Evolutionary conservation across 2,888 invertebrate species (phyloP), one percentile per base, ranked within the genome.

Genomic region (Drosophila tripunctata): DNA sequence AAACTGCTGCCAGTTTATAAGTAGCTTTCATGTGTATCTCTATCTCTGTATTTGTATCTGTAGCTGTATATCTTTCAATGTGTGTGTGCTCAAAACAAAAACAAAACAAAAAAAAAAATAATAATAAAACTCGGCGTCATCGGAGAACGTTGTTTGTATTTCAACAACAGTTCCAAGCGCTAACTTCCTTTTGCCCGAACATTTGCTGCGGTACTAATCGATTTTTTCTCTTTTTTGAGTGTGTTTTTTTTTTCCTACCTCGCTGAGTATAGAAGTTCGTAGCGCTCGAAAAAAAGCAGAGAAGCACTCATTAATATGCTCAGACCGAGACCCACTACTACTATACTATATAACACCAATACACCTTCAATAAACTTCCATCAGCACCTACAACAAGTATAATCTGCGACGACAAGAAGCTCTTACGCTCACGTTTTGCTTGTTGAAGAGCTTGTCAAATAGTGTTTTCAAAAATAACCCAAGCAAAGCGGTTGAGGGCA

Each of bases 161-260:
- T 86, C 55, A 61, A 62, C 64, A 75, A 52, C 43, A 67, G 56
- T 52, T 70, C 55, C 40, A 58, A 60, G 57, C 77, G 65, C 61
- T 62, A 54, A 71, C 72, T 72, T 76, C 72, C 72, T 71, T 73
- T 72, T 21, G 61, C 73, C 51, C 43, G 50, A 67, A 55, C 77
- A 76, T 79, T 66, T 78, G 57, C 19, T 51, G 24, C 57, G 54
- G 50, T 58, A 83, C 84, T 75, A 87, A 83, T 83, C 82, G 82
- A 83, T 83, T 83, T 86, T 82, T 65, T 72, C 40, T 27, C 8
- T 27, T 65, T 17, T n/a, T 31, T 24, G n/a, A n/a, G 36, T 35
- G 60, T 43, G 14, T 54, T 44, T 22, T 43, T 48, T 7, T 54
- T 7, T 14, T 12, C 36, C 35, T 61, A 52, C 48, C 52, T 36